Conservation (phyloP, 2,113 vertebrate species). For the Dipodomys merriami region DNA sequence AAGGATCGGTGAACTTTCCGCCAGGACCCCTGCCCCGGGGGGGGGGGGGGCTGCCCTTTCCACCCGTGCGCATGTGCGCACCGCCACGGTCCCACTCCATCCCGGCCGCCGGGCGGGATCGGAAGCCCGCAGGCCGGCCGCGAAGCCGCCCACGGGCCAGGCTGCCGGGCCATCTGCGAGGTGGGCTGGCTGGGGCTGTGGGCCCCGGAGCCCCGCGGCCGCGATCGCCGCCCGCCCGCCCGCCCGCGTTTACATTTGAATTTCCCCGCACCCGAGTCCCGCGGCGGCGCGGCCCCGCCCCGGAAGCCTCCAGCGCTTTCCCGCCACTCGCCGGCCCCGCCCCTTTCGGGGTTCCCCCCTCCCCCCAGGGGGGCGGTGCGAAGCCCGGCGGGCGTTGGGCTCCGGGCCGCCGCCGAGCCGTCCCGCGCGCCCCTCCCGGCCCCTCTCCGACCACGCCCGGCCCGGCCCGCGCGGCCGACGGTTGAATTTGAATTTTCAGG, state of each 20-base stretch:
- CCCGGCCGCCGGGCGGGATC: too few species aligned
- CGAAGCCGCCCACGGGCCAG: too few species aligned
- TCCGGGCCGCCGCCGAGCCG: fast-evolving
- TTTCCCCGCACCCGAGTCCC: constrained; percentile 60
- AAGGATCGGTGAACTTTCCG: background rate
- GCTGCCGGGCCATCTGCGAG: too few species aligned
- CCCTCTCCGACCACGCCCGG: constrained; percentile 38
- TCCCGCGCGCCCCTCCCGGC: background rate
- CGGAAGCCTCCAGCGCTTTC: constrained; percentile 66
- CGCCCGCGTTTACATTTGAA: constrained; percentile 69
- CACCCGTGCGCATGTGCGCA: too few species aligned
- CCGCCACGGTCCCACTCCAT: too few species aligned
- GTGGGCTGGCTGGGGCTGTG: too few species aligned
- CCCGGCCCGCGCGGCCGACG: background rate
- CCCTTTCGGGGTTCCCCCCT: background rate
- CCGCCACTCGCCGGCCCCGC: constrained; percentile 60
- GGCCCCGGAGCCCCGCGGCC: background rate
- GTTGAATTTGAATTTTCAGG: constrained; percentile 81
- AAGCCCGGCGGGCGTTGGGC: background rate
- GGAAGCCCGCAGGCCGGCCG: too few species aligned
- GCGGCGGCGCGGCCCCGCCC: constrained; percentile 50
- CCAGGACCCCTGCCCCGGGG: too few species aligned
- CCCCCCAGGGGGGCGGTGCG: background rate
- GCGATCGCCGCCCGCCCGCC: background rate
- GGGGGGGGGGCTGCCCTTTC: too few species aligned